Evolutionary conservation across 2,113 vertebrate genomes (phyloP).

Genomic region (Leucopsar rothschildi): DNA sequence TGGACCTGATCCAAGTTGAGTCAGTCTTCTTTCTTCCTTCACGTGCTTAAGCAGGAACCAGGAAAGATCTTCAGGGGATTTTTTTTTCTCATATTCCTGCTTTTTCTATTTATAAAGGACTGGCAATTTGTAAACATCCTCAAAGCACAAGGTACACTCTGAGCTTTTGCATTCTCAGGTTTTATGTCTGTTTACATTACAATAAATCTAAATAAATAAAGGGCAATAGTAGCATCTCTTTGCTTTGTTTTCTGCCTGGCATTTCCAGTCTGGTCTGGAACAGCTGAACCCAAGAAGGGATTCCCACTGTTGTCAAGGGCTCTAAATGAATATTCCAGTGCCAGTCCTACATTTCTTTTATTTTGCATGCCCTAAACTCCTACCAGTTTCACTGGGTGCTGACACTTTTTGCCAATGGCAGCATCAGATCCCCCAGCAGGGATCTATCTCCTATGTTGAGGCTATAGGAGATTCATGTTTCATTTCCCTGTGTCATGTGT

Average conservation of each 20-base stretch:
- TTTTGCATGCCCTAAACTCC: background rate
- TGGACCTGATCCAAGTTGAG: background rate
- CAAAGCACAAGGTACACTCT: background rate
- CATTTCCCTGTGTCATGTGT: background rate
- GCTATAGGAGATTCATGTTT: background rate
- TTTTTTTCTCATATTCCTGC: background rate
- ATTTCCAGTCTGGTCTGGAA: background rate
- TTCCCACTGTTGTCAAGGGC: background rate
- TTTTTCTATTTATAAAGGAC: background rate
- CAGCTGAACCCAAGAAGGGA: background rate
- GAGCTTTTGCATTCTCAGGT: background rate
- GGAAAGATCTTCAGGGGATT: background rate
- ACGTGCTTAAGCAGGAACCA: background rate
- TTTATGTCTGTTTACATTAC: background rate
- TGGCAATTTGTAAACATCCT: background rate
- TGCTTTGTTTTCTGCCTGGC: slow-evolving; percentile 3
- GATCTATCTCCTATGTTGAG: background rate
- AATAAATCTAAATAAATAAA: background rate
- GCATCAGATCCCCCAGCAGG: background rate
- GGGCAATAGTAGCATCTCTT: background rate
- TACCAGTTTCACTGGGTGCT: background rate
- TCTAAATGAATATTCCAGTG: background rate
- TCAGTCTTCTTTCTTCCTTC: background rate
- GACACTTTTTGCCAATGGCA: background rate
- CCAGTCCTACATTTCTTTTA: background rate